Evolutionary conservation across 2,888 invertebrate genomes (phyloP).

Genomic region (Eupeodes luniger): DNA sequence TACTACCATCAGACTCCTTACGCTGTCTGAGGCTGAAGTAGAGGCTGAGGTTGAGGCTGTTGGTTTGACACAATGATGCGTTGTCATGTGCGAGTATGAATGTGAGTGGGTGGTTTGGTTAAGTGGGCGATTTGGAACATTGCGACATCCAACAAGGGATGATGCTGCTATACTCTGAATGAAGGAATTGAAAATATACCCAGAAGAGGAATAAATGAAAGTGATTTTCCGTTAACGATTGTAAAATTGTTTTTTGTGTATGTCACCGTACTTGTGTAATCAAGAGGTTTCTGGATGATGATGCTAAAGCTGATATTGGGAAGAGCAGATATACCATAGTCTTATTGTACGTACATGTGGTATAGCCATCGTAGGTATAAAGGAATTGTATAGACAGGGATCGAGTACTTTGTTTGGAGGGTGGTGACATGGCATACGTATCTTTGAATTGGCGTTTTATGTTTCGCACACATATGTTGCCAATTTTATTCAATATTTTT

Average conservation of each 20-base stretch:
- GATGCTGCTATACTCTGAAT: constrained; percentile 13
- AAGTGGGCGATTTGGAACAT: neutral
- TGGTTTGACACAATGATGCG: constrained; percentile 28
- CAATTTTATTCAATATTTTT: constrained; percentile 51
- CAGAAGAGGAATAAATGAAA: constrained; percentile 46
- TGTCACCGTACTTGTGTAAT: constrained; percentile 30
- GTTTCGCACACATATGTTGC: constrained; percentile 52
- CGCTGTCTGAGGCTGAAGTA: neutral
- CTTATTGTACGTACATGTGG: neutral
- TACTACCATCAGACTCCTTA: neutral
- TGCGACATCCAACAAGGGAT: constrained; percentile 1
- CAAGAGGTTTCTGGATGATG: constrained; percentile 1
- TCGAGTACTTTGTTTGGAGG: neutral
- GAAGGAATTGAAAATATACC: constrained; percentile 23
- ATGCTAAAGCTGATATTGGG: too few relatives aligned
- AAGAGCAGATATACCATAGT: too few relatives aligned
- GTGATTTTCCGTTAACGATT: constrained; percentile 62
- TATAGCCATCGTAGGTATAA: neutral
- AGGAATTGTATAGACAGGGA: neutral
- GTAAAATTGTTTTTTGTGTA: constrained; percentile 58
- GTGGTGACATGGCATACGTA: neutral
- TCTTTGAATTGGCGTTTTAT: constrained; percentile 37
- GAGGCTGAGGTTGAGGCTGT: neutral
- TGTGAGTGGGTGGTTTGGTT: neutral
- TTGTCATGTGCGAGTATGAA: neutral